phyloP scores from a whole-genome alignment of 2,888 invertebrate species.

The Silvanus unidentatus region DNA sequence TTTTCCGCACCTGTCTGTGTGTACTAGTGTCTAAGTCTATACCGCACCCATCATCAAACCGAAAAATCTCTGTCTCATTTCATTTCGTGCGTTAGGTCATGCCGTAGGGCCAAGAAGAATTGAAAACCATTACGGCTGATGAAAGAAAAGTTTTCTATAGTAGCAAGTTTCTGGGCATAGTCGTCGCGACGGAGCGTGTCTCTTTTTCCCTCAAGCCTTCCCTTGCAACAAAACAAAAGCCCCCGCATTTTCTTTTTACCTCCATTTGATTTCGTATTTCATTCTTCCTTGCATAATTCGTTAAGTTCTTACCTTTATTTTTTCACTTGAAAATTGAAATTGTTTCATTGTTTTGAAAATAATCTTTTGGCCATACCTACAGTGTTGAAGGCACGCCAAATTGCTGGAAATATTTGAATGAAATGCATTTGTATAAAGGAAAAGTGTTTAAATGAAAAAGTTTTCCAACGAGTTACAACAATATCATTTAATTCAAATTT shows the following conservation, averaged over 20 bases:
- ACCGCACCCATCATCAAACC: no score
- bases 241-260: constrained; percentile 27
- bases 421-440: no score
- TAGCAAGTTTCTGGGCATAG: constrained; percentile 41
- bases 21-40: constrained; percentile 1
- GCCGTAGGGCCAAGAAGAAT: constrained; percentile 38
- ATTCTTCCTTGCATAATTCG: constrained; percentile 34
- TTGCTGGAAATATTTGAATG: constrained; percentile 4
- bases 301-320: constrained; percentile 36
- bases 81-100: constrained; percentile 19
- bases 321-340: constrained; percentile 31
- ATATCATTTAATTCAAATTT: no score
- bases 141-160: constrained; percentile 47
- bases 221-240: constrained; percentile 1
- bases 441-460: no score
- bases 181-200: constrained; percentile 15
- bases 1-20: constrained; percentile 27
- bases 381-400: no score
- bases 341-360: constrained; percentile 32
- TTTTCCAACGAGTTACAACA: no score
- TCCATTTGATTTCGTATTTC: constrained; percentile 39
- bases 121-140: constrained; percentile 48
- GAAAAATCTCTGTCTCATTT: background rate
- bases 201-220: constrained; percentile 23
- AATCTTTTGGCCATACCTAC: no score